Conservation (phyloP, 2,797 vertebrate genomes). For the Alca torda region DNA sequence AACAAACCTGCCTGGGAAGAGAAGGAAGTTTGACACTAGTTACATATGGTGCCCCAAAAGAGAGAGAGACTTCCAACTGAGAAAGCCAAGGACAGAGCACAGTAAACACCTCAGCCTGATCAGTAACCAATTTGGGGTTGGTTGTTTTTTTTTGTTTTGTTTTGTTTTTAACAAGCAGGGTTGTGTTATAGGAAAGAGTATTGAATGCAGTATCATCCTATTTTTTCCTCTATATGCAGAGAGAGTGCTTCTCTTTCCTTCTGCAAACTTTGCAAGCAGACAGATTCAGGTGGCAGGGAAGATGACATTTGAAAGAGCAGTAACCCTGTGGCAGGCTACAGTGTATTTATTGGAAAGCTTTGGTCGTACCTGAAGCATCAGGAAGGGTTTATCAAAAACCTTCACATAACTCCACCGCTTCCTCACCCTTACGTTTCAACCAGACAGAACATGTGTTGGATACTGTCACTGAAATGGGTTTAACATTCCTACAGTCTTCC, state of each 20-base stretch:
- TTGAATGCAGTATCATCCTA: not conserved
- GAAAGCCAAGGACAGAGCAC: not conserved
- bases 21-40: not conserved
- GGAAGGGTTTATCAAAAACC: not conserved
- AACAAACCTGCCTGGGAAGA: not conserved
- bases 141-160: too few relatives aligned
- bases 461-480: slow-evolving; percentile 46
- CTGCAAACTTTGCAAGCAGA: not conserved
- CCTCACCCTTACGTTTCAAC: not conserved
- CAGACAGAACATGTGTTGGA: not conserved
- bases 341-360: not conserved
- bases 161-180: not conserved
- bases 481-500: slow-evolving; percentile 34
- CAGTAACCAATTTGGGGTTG: not conserved
- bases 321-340: not conserved
- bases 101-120: not conserved
- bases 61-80: not conserved
- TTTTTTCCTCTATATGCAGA: not conserved
- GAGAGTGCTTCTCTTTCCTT: not conserved
- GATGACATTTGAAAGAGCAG: not conserved
- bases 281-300: not conserved
- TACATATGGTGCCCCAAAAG: not conserved
- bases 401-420: not conserved
- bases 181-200: not conserved
- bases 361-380: not conserved